Evolutionary conservation across 1,140 invertebrate species (phyloP).

Genomic region (Doryteuthis pealeii): DNA sequence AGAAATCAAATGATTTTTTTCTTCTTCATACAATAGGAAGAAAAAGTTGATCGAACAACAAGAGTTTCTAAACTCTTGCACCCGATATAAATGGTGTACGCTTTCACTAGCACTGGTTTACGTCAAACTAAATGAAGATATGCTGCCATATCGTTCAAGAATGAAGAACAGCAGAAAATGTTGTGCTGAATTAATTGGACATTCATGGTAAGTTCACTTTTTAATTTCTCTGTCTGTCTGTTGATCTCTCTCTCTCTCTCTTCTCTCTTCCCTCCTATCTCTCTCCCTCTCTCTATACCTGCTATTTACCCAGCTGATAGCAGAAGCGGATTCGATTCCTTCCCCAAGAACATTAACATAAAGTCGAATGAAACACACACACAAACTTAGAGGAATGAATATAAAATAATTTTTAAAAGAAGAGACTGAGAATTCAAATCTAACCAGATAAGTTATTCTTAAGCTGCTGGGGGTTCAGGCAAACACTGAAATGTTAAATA

Average conservation of each 20-base stretch:
- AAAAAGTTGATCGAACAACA: constrained; percentile 79
- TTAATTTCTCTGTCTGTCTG: neutral
- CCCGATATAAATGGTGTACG: constrained; percentile 84
- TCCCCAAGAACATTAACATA: too few species aligned
- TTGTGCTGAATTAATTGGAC: constrained; percentile 79
- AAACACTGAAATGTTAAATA: too few species aligned
- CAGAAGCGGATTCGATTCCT: too few species aligned
- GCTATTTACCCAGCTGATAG: too few species aligned
- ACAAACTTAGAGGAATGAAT: too few species aligned
- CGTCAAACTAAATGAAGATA: constrained; percentile 75
- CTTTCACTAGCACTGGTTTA: constrained; percentile 78
- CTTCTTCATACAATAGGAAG: constrained; percentile 67
- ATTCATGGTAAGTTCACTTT: constrained; percentile 69
- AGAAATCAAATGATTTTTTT: constrained; percentile 4
- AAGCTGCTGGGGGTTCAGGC: too few species aligned
- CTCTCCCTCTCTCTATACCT: too few species aligned
- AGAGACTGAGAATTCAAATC: too few species aligned
- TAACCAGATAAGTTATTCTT: too few species aligned
- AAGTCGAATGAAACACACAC: too few species aligned
- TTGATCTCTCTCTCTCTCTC: neutral
- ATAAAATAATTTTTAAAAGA: too few species aligned
- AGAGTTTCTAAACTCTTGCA: constrained; percentile 79
- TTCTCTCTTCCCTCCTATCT: too few species aligned
- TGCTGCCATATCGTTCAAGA: constrained; percentile 63
- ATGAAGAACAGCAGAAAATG: constrained; percentile 76